Evolutionary conservation across 2,113 vertebrate genomes (phyloP).

Genomic region (Brachypteracias leptosomus): DNA sequence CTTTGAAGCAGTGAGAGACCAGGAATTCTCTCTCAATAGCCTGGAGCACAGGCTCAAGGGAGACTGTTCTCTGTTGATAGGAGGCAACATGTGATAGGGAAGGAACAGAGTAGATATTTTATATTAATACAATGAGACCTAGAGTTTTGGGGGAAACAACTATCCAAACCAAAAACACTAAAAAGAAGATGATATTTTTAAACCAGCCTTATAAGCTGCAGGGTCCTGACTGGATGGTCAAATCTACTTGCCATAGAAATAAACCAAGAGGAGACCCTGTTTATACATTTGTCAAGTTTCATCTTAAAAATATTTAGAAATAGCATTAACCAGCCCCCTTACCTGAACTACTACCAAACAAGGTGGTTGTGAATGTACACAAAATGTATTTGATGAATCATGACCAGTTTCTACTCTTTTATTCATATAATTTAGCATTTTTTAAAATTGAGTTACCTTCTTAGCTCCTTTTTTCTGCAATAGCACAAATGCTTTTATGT

Average conservation of each 20-base stretch:
- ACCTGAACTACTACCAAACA: background rate
- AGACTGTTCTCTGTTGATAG: background rate
- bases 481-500: background rate
- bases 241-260: background rate
- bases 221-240: background rate
- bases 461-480: background rate
- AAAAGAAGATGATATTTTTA: background rate
- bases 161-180: background rate
- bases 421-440: background rate
- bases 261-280: background rate
- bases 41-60: background rate
- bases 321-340: background rate
- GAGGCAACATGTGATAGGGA: background rate
- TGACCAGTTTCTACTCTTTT: background rate
- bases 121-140: background rate
- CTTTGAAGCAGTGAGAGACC: background rate
- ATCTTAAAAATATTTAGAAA: background rate
- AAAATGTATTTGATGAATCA: background rate
- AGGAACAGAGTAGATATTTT: background rate
- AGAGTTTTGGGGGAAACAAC: fast-evolving
- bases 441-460: background rate
- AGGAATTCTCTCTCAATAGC: background rate
- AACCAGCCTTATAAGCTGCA: background rate
- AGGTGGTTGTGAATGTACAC: background rate
- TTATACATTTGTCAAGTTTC: background rate